These are phyloP conservation scores for Epinephelus cyanopodus DNA, from an alignment of 2,113 vertebrate species.

Conservation along the genomic window DNA sequence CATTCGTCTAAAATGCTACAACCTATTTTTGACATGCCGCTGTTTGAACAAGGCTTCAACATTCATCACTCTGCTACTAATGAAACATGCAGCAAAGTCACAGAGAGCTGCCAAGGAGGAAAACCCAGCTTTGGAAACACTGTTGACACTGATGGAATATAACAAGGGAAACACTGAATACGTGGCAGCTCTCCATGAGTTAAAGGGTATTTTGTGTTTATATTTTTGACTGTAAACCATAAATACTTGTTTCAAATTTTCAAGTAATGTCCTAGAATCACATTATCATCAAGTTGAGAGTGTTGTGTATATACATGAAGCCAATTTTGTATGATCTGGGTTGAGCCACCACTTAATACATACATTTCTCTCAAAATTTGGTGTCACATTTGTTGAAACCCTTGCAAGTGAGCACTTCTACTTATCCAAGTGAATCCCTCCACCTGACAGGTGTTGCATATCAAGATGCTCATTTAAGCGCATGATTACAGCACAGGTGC, in stretches of 20 bases:
- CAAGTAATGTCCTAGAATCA: background rate
- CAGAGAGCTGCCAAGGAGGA: conserved; percentile 42
- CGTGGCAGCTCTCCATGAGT: background rate
- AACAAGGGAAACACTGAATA: background rate
- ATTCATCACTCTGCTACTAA: conserved; percentile 69
- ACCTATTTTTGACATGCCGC: conserved; percentile 2
- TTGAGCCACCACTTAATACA: too few relatives aligned
- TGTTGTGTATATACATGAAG: background rate
- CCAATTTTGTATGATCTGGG: too few relatives aligned
- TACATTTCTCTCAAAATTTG: too few relatives aligned
- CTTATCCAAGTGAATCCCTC: too few relatives aligned
- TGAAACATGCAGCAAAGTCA: conserved; percentile 56
- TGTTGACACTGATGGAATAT: background rate
- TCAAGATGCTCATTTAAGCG: too few relatives aligned
- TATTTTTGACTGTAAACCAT: too few relatives aligned
- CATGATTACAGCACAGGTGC: too few relatives aligned
- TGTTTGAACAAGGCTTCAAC: conserved; percentile 41
- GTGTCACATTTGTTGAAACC: too few relatives aligned
- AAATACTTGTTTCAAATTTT: background rate
- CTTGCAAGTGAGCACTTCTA: too few relatives aligned
- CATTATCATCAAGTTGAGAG: background rate
- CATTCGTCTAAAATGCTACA: background rate
- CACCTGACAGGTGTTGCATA: too few relatives aligned
- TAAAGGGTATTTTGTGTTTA: background rate
- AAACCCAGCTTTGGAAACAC: conserved; percentile 24